Percentiles rank a stretch among this genome's conserved stretches.
phyloP scores from a whole-genome alignment of 2,888 invertebrate genomes.

The Leucoptera coffeella region DNA sequence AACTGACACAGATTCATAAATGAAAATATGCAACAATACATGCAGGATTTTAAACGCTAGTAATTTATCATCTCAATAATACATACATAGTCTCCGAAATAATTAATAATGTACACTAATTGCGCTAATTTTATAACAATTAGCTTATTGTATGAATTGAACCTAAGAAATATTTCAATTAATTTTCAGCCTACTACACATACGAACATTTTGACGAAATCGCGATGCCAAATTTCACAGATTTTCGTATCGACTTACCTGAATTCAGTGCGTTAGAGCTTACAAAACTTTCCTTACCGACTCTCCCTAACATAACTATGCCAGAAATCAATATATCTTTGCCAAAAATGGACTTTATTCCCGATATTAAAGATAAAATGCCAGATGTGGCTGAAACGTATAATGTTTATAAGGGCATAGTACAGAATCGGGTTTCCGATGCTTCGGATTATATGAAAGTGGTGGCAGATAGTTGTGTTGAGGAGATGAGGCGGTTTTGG shows the following conservation, averaged over 20 bases:
- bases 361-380: constrained; percentile 21
- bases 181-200: constrained; percentile 44
- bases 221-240: constrained; percentile 37
- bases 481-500: constrained; percentile 36
- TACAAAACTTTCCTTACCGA: constrained; percentile 13
- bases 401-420: constrained; percentile 33
- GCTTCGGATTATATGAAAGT: constrained; percentile 45
- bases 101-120: no score
- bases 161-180: constrained; percentile 8
- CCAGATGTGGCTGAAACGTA: constrained; percentile 32
- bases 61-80: no score
- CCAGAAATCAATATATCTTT: constrained; percentile 13
- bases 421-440: constrained; percentile 41
- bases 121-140: no score
- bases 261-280: constrained; percentile 22
- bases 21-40: no score
- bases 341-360: constrained; percentile 24
- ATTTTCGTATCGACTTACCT: constrained; percentile 30
- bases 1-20: no score
- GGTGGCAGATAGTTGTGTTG: constrained; percentile 45
- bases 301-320: constrained; percentile 15
- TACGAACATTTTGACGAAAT: constrained; percentile 38
- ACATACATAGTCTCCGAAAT: no score
- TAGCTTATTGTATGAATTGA: no score
- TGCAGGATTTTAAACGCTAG: no score